These are phyloP conservation scores for Pogonophryne albipinna DNA, from an alignment of 2,797 vertebrate species.

Conservation along the genomic window DNA sequence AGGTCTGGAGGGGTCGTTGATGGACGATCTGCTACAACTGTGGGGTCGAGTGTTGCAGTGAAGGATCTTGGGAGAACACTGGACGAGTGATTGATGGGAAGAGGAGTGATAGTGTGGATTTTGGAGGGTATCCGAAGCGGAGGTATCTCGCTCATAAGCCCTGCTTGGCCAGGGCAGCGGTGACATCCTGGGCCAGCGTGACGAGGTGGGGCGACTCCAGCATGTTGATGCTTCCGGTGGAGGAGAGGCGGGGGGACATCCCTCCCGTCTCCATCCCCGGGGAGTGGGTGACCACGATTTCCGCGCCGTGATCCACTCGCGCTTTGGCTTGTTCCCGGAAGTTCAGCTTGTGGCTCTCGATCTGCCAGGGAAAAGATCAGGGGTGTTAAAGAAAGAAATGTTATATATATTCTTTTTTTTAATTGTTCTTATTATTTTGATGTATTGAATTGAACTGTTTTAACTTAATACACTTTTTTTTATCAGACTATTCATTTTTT, in stretches of 20 bases:
- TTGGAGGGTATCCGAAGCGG: background rate
- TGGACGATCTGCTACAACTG: conserved; percentile 44
- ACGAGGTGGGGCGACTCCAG: conserved; percentile 95
- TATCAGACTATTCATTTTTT: too few species aligned
- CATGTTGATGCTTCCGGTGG: conserved; percentile 94
- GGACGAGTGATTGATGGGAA: conserved; percentile 28
- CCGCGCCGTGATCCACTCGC: conserved; percentile 95
- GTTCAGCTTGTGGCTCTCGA: conserved; percentile 95
- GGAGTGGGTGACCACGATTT: conserved; percentile 91
- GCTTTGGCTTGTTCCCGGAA: conserved; percentile 94
- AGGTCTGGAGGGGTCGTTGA: conserved; percentile 34
- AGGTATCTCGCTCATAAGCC: conserved; percentile 89
- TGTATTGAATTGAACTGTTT: too few species aligned
- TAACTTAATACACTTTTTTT: too few species aligned
- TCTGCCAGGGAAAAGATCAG: conserved; percentile 77
- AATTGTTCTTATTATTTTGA: too few species aligned
- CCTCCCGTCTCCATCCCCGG: conserved; percentile 88
- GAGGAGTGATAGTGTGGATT: conserved; percentile 16
- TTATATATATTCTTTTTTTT: too few species aligned
- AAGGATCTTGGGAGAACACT: conserved; percentile 38
- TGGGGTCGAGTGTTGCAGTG: conserved; percentile 28
- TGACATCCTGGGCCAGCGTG: conserved; percentile 96
- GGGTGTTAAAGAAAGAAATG: too few species aligned
- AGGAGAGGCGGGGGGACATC: conserved; percentile 91
- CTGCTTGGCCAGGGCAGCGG: conserved; percentile 95